These are phyloP conservation scores for Spizella passerina DNA, from an alignment of 2,797 vertebrate genomes.

Conservation along the genomic window DNA sequence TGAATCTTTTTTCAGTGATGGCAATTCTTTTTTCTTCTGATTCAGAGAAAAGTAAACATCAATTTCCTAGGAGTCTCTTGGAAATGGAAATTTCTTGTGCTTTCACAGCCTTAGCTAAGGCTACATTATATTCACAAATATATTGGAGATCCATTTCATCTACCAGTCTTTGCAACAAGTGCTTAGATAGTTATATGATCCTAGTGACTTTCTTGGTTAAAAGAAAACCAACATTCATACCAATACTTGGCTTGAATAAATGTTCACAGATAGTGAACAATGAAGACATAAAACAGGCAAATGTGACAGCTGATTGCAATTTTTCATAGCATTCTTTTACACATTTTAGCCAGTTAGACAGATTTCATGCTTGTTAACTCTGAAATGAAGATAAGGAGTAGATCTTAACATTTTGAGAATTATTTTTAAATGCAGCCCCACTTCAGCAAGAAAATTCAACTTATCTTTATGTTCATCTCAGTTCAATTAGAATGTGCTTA, in stretches of 20 bases:
- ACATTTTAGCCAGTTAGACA: neutral
- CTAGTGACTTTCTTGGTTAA: neutral
- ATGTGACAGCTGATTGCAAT: conserved; percentile 25
- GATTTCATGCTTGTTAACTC: conserved; percentile 12
- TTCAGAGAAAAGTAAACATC: neutral
- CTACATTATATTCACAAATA: neutral
- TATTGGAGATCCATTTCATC: neutral
- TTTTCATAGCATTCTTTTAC: neutral
- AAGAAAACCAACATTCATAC: conserved; percentile 10
- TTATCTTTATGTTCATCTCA: neutral
- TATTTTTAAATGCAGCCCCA: neutral
- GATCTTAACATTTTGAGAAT: neutral
- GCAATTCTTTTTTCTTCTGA: neutral
- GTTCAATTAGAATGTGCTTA: neutral
- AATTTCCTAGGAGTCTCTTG: neutral
- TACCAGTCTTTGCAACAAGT: conserved; percentile 12
- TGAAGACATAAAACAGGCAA: conserved; percentile 4
- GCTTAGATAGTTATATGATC: neutral
- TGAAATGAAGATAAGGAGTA: neutral
- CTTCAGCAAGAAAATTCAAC: neutral
- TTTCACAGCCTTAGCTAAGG: neutral
- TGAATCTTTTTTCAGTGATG: neutral
- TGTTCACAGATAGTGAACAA: conserved; percentile 31
- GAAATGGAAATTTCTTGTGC: neutral
- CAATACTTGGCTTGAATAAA: conserved; percentile 15